Base-by-base conservation (phyloP, 2,888 invertebrate species). In the Melitaea athalia region DNA sequence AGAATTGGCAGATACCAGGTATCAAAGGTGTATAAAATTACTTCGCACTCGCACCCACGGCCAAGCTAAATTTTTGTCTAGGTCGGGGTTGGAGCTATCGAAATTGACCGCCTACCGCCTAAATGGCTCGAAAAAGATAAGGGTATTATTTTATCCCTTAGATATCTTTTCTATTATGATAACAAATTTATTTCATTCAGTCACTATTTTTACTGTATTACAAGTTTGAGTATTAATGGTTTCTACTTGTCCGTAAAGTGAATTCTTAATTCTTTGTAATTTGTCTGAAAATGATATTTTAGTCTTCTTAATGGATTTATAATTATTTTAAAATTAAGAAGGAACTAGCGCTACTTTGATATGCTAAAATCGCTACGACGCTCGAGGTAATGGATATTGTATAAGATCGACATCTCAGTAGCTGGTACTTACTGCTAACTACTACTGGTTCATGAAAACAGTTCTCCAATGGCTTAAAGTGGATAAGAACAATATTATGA, bases 291-390 rank as follows among this genome's bases (percentile, higher is more conserved):
- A 59, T 53, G 45, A 68, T 62, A 64, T 67, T 70, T 52, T 68
- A 79, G 77, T 77, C 75, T 76, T 75, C 78, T 78, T 83, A 73
- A 79, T 77, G 77, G 82, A 79, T 76, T 77, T 75, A 78, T 86
- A 87, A 88, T 87, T 85, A 83, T 81, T 85, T 86, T 87, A 76
- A 78, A 78, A 84, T 83, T 81, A 81, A 75, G 67, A 70, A 76
- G 72, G 72, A 75, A 73, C 74, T 74, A 76, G 75, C 74, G 72
- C 66, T 70, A 67, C 69, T 77, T 78, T 75, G 69, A 67, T 76
- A 77, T 75, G 80, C 80, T 83, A 83, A 87, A 86, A 85, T 85
- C 81, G 82, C 80, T 81, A 82, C 80, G 79, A 77, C 74, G 75
- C 74, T 78, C 75, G 78, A 82, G 80, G 80, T 82, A 85, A 85